Evolutionary conservation across 1,140 invertebrate species (phyloP), one percentile per base, ranked within the genome.

Genomic region (Musca vetustissima): DNA sequence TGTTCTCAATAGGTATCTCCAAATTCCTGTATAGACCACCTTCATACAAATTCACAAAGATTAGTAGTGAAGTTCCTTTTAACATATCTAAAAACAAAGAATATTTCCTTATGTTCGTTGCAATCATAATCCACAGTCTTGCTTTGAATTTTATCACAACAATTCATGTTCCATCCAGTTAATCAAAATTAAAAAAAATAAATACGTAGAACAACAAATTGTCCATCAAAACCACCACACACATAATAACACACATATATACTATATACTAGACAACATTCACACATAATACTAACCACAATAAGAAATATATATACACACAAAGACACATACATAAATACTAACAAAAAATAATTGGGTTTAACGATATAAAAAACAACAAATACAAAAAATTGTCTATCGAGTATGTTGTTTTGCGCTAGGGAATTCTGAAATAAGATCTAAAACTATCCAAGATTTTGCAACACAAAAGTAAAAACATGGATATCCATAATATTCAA

Each of bases 271-370:
- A 21, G 52, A 21, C 22, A 24, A 53, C 19, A 53, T 22, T 53
- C 24, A 57, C 24, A 57, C 53, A 28, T 28, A 24, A 24, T 55
- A 15, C 52, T 24, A 24, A 55, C 52, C 13, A 55, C n/a, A 19
- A 55, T 21, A n/a, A n/a, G n/a, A n/a, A n/a, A n/a, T n/a, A n/a
- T n/a, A 24, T 55, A 55, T 59, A 59, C 24, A 59, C 25, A 59
- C 28, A 28, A 28, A 28, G 28, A 28, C 28, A 28, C 28, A 32
- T 28, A 32, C n/a, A n/a, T n/a, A n/a, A n/a, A 59, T 59, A 59
- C 57, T 61, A 61, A 61, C 57, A 61, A 61, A 36, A 43, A 13
- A 43, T 43, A 43, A 43, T 43, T 61, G 57, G 57, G 57, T 61
- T 43, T 17, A 43, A 61, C 8, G 32, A 28, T 28, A 8, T 4